Percentiles rank a stretch among this genome's conserved stretches.
phyloP scores from a whole-genome alignment of 1,140 invertebrate species.

The Coenobita brevimanus region DNA sequence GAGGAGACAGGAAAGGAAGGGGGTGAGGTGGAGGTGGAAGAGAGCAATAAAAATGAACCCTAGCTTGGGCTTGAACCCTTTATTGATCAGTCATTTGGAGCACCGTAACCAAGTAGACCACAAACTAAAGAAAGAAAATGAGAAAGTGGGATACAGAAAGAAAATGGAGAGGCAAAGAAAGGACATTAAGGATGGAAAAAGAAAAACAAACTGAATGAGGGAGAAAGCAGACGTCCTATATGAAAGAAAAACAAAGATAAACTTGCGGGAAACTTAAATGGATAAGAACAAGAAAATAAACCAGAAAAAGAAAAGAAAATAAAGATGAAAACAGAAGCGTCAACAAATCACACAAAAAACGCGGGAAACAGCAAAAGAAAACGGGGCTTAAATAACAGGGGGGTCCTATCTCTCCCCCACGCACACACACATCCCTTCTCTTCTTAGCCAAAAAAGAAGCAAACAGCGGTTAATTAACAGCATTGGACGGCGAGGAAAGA shows the following conservation, averaged over 20 bases:
- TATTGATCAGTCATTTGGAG: too few relatives aligned
- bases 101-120: neutral
- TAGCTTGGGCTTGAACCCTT: too few relatives aligned
- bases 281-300: too few relatives aligned
- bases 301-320: neutral
- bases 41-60: neutral
- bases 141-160: neutral
- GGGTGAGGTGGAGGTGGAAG: neutral
- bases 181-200: neutral
- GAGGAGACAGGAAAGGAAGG: neutral
- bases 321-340: conserved; percentile 18
- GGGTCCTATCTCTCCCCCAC: neutral
- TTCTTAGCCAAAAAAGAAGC: neutral
- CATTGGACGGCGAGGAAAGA: conserved; percentile 27
- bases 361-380: neutral
- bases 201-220: neutral
- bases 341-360: conserved; percentile 2
- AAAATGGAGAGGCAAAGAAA: neutral
- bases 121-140: neutral
- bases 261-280: neutral
- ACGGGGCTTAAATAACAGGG: neutral
- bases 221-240: neutral
- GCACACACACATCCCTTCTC: neutral
- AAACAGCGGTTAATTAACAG: conserved; percentile 52
- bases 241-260: neutral